Conservation (phyloP, 2,888 invertebrate species). For the Nemotelus nigrinus region DNA sequence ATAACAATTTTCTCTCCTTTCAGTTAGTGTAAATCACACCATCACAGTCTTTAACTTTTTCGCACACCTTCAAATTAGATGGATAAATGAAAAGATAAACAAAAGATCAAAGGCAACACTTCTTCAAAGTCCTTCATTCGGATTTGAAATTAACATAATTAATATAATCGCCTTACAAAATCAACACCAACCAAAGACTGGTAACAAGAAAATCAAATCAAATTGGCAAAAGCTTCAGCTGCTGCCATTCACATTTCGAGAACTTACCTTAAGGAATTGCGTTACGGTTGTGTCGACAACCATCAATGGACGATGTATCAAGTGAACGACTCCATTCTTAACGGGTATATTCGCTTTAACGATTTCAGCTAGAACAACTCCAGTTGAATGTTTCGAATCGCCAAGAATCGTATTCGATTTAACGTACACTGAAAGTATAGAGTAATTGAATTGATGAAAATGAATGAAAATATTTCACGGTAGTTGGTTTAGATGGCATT, state of each 20-base stretch:
- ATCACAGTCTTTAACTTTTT: too few relatives aligned
- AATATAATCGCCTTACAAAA: too few relatives aligned
- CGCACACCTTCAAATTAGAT: too few relatives aligned
- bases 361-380: slow-evolving; percentile 88
- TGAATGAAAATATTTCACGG: not conserved
- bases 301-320: slow-evolving; percentile 91
- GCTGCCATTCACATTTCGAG: slow-evolving; percentile 10
- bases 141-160: too few relatives aligned
- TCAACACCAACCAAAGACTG: slow-evolving; percentile 26
- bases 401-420: slow-evolving; percentile 85
- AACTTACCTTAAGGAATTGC: slow-evolving; percentile 83
- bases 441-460: not conserved
- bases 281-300: slow-evolving; percentile 88
- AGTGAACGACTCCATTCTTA: slow-evolving; percentile 90
- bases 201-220: slow-evolving; percentile 38
- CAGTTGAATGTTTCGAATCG: slow-evolving; percentile 80
- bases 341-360: slow-evolving; percentile 91
- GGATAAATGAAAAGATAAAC: too few relatives aligned
- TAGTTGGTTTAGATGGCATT: too few relatives aligned
- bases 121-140: too few relatives aligned
- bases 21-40: too few relatives aligned
- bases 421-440: slow-evolving; percentile 74
- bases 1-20: too few relatives aligned
- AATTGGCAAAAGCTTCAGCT: slow-evolving; percentile 43
- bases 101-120: too few relatives aligned